Evolutionary conservation across 1,140 invertebrate species (phyloP), one percentile per base, ranked within the genome.

Genomic region (Diprion similis): DNA sequence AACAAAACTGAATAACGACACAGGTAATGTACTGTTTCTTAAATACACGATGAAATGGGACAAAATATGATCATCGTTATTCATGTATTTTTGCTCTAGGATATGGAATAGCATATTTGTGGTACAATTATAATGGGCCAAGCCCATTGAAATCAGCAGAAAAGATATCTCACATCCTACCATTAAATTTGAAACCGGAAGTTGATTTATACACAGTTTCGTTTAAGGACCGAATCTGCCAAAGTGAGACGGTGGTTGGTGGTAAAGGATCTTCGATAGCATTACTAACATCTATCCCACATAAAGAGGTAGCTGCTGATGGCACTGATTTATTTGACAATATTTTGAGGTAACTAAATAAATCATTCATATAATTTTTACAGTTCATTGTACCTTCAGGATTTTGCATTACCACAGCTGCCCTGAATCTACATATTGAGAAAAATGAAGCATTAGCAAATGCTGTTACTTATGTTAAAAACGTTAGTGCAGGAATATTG

Each of bases 181-280:
- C 59, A 65, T 15, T 46, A 4, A 19, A 46, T 11, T 10, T 13
- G 8, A 48, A 59, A 9, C 48, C 64, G 2, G 70, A 75, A 66
- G 6, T 17, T 66, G 0, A 82, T 78, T 13, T 80, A 76, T 65
- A 90, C 68, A 82, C 90, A 51, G 71, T 91, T 2, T 66, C 77
- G 0, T 91, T 92, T n/a, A 17, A 70, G 10, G 76, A 82, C 11
- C 68, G 66, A 24, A 68, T 76, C 51, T 82, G 81, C 18, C 80
- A 77, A 72, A 78, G 80, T 46, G 79, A 82, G 71, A 75, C 51
- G n/a, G n/a, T 92, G n/a, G 92, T 93, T 0, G 94, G 94, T 1
- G 93, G 93, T 1, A 95, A 95, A 85, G 93, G 92, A 46, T 90
- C 91, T 10, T 94, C 93, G 1, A 83, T 95, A 9, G 92, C 92